A percentile compares a stretch with the other conserved stretches of the same genome.
Evolutionary conservation across 2,888 invertebrate genomes (phyloP).

Genomic region (Cinara cedri): DNA sequence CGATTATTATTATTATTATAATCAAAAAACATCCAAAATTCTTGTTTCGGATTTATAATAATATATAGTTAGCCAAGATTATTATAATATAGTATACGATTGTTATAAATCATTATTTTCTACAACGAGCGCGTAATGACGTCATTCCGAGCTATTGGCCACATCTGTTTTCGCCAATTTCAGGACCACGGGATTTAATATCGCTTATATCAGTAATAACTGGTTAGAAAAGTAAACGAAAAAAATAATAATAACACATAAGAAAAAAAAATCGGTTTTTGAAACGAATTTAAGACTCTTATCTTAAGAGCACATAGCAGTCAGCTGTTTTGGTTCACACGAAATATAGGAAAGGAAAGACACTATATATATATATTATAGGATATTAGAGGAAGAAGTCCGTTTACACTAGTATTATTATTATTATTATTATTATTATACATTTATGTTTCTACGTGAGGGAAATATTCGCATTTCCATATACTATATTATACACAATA

Average conservation of each 20-base stretch:
- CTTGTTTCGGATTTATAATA: too few species aligned
- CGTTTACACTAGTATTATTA: slow-evolving; percentile 8
- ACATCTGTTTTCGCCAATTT: slow-evolving; percentile 44
- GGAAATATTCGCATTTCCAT: not conserved
- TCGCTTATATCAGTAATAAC: slow-evolving; percentile 48
- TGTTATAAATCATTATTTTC: slow-evolving; percentile 2
- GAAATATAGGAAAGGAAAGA: slow-evolving; percentile 18
- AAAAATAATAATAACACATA: not conserved
- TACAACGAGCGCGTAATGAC: not conserved
- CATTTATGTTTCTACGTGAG: not conserved
- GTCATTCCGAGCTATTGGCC: slow-evolving; percentile 31
- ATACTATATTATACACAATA: not conserved
- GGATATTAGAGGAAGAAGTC: not conserved
- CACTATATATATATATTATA: too few species aligned
- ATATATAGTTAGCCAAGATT: too few species aligned
- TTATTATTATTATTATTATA: not conserved
- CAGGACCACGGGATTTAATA: slow-evolving; percentile 45
- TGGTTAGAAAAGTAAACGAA: slow-evolving; percentile 18
- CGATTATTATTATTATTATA: too few species aligned
- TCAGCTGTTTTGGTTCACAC: slow-evolving; percentile 35
- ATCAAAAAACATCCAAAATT: too few species aligned
- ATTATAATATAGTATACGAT: not conserved
- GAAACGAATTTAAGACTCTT: slow-evolving; percentile 45
- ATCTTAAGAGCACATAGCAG: slow-evolving; percentile 21
- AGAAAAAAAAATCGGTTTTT: slow-evolving; percentile 54